Evolutionary conservation across 2,113 vertebrate species (phyloP).

Genomic region (Silurus glanis): DNA sequence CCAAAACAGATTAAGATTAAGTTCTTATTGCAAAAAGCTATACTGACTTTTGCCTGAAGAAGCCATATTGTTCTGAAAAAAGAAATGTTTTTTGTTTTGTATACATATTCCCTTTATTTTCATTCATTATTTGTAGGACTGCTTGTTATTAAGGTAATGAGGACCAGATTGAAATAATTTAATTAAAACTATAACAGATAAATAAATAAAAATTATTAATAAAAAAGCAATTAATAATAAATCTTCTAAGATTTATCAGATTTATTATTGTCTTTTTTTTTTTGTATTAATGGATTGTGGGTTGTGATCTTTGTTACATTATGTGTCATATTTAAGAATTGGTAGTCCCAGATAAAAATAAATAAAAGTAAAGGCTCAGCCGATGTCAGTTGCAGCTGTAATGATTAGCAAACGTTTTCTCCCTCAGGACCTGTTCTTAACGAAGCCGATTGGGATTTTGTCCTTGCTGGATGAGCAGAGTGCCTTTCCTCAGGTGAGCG

Average conservation of each 20-base stretch:
- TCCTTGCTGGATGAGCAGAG: slow-evolving; percentile 79
- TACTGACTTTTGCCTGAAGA: too few relatives aligned
- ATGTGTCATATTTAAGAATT: too few relatives aligned
- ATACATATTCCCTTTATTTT: background rate
- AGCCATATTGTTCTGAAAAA: too few relatives aligned
- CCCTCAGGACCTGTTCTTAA: slow-evolving; percentile 72
- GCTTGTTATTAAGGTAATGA: background rate
- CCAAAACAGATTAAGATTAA: too few relatives aligned
- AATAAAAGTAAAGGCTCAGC: background rate
- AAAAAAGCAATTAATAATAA: too few relatives aligned
- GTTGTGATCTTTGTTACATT: background rate
- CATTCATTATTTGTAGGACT: background rate
- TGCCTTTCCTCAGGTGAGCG: slow-evolving; percentile 73
- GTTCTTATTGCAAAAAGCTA: too few relatives aligned
- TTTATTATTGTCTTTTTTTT: background rate
- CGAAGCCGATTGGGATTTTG: slow-evolving; percentile 73
- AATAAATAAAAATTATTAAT: background rate
- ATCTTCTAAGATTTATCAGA: background rate
- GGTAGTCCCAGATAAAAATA: background rate
- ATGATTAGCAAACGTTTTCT: background rate
- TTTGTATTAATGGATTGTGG: too few relatives aligned
- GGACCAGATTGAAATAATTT: background rate
- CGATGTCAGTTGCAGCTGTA: background rate
- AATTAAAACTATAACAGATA: background rate
- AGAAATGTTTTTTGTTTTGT: background rate